Percentiles rank a stretch among this genome's conserved stretches.
phyloP scores from a whole-genome alignment of 2,888 invertebrate genomes.

The Plemyria rubiginata region DNA sequence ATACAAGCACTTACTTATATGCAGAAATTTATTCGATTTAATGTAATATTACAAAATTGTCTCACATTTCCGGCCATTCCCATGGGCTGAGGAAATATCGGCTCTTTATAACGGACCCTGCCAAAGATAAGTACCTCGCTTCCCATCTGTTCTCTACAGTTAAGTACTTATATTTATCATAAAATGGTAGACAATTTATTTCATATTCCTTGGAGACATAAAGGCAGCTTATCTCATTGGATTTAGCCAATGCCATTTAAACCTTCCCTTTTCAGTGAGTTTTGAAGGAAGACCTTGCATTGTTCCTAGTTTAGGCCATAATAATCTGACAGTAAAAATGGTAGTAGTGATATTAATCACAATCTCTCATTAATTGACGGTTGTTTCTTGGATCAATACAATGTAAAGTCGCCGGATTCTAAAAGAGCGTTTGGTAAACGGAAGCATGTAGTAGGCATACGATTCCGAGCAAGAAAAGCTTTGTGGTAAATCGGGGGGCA shows the following conservation, averaged over 20 bases:
- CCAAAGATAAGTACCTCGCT: constrained; percentile 40
- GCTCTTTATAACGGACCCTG: constrained; percentile 49
- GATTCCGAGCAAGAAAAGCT: too few relatives aligned
- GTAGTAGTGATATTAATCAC: too few relatives aligned
- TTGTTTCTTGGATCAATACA: too few relatives aligned
- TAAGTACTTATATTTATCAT: constrained; percentile 41
- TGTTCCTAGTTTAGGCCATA: too few relatives aligned
- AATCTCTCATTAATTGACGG: too few relatives aligned
- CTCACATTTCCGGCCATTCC: constrained; percentile 45
- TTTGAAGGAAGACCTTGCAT: neutral
- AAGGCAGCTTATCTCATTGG: constrained; percentile 13
- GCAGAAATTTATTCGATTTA: constrained; percentile 41
- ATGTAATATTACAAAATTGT: constrained; percentile 52
- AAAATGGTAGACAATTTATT: constrained; percentile 32
- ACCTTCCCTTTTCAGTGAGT: neutral
- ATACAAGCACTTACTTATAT: constrained; percentile 1
- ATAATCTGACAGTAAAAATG: too few relatives aligned
- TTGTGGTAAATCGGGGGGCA: too few relatives aligned
- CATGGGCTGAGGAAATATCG: constrained; percentile 49
- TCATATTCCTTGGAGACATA: constrained; percentile 17
- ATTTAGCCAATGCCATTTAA: constrained; percentile 1
- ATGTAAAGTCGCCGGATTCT: too few relatives aligned
- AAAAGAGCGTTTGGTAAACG: too few relatives aligned
- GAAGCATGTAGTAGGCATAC: too few relatives aligned
- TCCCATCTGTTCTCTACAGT: constrained; percentile 46